Conservation (phyloP, 1,140 invertebrate genomes). For the Dreissena rostriformis region DNA sequence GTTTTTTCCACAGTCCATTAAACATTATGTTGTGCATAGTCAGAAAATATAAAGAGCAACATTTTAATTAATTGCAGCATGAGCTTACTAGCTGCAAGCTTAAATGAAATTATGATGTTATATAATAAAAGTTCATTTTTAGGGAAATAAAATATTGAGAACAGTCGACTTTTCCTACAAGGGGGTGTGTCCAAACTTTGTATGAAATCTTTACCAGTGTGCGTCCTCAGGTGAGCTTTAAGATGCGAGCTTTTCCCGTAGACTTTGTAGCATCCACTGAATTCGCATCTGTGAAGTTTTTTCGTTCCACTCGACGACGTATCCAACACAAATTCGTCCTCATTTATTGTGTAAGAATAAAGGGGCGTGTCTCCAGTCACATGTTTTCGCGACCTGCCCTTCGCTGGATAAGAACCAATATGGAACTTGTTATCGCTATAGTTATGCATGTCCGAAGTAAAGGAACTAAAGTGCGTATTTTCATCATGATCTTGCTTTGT, state of each 20-base stretch:
- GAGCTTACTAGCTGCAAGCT: no score
- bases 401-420: not conserved
- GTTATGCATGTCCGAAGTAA: constrained; percentile 50
- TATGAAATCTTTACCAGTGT: constrained; percentile 76
- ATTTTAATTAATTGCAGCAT: no score
- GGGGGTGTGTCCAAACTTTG: no score
- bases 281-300: constrained; percentile 90
- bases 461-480: constrained; percentile 62
- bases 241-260: constrained; percentile 92
- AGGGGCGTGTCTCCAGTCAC: constrained; percentile 70
- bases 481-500: constrained; percentile 83
- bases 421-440: constrained; percentile 41
- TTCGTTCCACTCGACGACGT: constrained; percentile 32
- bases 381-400: constrained; percentile 56
- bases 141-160: no score
- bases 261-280: constrained; percentile 98
- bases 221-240: constrained; percentile 86
- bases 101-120: no score
- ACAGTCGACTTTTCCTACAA: no score
- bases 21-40: no score
- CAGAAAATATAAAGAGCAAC: no score
- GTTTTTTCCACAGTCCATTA: no score
- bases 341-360: constrained; percentile 48
- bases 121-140: no score
- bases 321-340: constrained; percentile 57